Base-by-base conservation (phyloP, 2,797 vertebrate genomes). In the Pachyuromys duprasi region DNA sequence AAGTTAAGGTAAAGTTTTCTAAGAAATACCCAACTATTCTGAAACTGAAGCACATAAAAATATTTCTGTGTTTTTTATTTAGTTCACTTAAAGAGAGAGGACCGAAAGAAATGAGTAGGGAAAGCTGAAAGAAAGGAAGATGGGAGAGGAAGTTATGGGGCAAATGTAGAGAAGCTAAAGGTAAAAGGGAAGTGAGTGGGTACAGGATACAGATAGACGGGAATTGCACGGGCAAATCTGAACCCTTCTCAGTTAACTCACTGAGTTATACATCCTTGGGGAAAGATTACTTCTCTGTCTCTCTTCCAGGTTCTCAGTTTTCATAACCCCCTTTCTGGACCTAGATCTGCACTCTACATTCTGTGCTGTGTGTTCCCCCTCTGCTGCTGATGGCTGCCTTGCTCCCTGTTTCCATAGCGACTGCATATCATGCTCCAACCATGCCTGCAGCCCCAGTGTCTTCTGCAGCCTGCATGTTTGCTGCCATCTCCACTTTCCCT, bases 11-110 rank as follows among this genome's bases (percentile, higher is more conserved):
- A 90, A 72, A 12, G 15, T 87, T 90, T 95, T 90, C 57, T 78
- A 92, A 62, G 36, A 90, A 95, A 88, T 42, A 94, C 24, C n/a
- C 18, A 62, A 70, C 70, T 95, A 18, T 92, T 94, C 31, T 83
- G 70, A 24, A 95, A 95, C 31, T 70, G 62, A 62, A 84, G 78
- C 72, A 91, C 55, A 72, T 12, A 84, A 60, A 93, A 83, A 83
- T 31, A 76, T 15, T 39, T 9, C 94, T 95, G 18, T 79, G 7
- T 91, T 94, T 60, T 63, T 17, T 82, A 93, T 91, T 45, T 90
- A 94, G 39, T 2, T 92, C 28, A 69, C 14, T 20, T 72, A 93
- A 72, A n/a, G 45, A 83, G 20, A 76, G 62, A 93, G 42, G 24
- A 76, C 20, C n/a, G 67, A 82, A 89, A 90, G 69, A 69, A 49